phyloP scores from a whole-genome alignment of 2,113 vertebrate species.

The Percina caprodes region DNA sequence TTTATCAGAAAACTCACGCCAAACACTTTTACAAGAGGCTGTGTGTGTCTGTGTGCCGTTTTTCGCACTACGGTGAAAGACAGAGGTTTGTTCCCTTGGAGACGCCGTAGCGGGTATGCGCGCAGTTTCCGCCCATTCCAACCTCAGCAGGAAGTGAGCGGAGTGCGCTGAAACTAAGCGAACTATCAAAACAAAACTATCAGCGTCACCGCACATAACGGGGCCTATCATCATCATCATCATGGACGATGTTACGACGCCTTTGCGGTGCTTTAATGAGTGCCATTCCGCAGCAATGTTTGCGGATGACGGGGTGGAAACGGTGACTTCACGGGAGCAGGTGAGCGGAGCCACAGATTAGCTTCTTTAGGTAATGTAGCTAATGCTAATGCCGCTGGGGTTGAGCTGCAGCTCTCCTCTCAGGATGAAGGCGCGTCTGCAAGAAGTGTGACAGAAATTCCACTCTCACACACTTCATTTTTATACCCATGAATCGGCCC shows the following conservation, averaged over 20 bases:
- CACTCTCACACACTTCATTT: neutral
- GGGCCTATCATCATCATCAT: neutral
- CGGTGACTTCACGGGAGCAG: constrained; percentile 85
- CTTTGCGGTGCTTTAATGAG: constrained; percentile 80
- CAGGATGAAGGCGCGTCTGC: neutral
- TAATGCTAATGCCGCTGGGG: neutral
- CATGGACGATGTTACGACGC: constrained; percentile 69
- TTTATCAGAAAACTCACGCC: neutral
- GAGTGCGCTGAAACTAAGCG: constrained; percentile 23
- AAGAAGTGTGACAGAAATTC: neutral
- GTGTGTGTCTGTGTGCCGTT: neutral
- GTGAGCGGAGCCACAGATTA: constrained; percentile 70
- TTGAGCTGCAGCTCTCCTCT: neutral
- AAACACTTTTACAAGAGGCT: neutral
- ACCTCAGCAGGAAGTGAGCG: constrained; percentile 43
- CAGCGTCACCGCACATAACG: neutral
- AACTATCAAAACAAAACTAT: constrained; percentile 67
- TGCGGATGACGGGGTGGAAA: constrained; percentile 80
- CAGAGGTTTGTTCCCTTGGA: constrained; percentile 42
- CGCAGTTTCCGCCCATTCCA: constrained; percentile 54
- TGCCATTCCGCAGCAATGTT: constrained; percentile 75
- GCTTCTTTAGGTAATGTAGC: constrained; percentile 29
- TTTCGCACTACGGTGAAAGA: neutral
- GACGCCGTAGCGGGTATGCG: constrained; percentile 54
- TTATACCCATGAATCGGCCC: neutral